phyloP scores from a whole-genome alignment of 2,113 vertebrate genomes.

The Myiagra hebetior region DNA sequence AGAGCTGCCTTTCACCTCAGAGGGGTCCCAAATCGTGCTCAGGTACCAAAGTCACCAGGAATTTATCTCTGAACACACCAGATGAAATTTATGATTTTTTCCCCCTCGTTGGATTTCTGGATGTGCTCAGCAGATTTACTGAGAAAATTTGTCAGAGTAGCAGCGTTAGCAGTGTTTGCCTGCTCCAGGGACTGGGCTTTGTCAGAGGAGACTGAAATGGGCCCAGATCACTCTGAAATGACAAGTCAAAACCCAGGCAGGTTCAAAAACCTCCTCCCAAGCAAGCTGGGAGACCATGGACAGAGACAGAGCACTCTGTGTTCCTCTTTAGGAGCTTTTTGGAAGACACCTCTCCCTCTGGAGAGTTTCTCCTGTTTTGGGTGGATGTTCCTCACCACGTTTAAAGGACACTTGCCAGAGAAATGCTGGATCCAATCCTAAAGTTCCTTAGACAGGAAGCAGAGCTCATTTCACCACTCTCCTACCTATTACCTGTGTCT shows the following conservation, averaged over 20 bases:
- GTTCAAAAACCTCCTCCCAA: background rate
- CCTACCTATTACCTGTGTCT: background rate
- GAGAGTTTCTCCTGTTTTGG: background rate
- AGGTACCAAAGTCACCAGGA: background rate
- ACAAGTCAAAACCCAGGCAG: background rate
- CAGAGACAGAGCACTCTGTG: rapidly evolving
- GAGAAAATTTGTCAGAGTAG: background rate
- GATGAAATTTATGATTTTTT: background rate
- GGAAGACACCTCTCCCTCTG: background rate
- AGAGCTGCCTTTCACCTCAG: background rate
- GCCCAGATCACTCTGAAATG: background rate
- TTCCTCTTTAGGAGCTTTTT: background rate
- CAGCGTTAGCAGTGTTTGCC: background rate
- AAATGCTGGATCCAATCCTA: background rate
- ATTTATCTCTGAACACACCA: background rate
- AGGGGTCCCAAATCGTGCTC: background rate
- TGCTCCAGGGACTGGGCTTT: background rate
- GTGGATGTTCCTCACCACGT: background rate
- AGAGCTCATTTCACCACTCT: background rate
- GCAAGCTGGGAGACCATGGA: background rate
- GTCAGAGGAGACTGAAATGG: background rate
- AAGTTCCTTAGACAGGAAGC: background rate
- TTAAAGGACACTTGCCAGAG: background rate
- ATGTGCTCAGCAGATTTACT: background rate
- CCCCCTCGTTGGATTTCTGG: background rate